Percentiles rank a stretch among this genome's conserved stretches.
These are phyloP conservation scores for Sinopyrophorus schimmeli DNA, from an alignment of 2,888 invertebrate genomes.

Conservation along the genomic window DNA sequence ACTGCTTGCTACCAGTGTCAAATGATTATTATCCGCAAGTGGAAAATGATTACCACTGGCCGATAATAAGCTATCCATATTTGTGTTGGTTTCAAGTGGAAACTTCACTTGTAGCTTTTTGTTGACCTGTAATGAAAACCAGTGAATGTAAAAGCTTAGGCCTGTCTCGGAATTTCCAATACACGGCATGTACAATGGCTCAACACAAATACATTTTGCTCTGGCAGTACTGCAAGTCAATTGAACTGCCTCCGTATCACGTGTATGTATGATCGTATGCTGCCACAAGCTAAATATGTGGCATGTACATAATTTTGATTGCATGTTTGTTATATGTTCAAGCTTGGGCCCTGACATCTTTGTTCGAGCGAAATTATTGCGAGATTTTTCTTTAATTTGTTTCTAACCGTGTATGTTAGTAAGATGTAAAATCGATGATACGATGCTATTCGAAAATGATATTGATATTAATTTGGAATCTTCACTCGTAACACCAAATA, in stretches of 20 bases:
- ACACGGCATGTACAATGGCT: conserved; percentile 55
- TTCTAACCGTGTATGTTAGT: too few relatives aligned
- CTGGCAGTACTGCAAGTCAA: conserved; percentile 48
- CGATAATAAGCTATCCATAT: conserved; percentile 34
- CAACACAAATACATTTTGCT: conserved; percentile 55
- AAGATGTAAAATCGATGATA: too few relatives aligned
- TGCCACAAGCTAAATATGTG: conserved; percentile 44
- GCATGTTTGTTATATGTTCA: conserved; percentile 41
- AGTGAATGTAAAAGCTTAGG: conserved; percentile 51
- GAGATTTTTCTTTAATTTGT: too few relatives aligned
- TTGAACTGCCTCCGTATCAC: conserved; percentile 49
- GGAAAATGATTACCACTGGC: conserved; percentile 31
- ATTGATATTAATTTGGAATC: too few relatives aligned
- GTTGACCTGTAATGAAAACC: conserved; percentile 49
- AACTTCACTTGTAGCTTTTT: conserved; percentile 38
- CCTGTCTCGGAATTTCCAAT: conserved; percentile 50
- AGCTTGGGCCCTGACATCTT: conserved; percentile 34
- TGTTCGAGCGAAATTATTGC: conserved; percentile 8
- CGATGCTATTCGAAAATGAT: too few relatives aligned
- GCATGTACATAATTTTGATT: conserved; percentile 33
- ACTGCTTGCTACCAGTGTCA: conserved; percentile 50
- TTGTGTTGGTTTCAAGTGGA: conserved; percentile 35
- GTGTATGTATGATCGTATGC: conserved; percentile 50
- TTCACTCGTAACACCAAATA: too few relatives aligned
- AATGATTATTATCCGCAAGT: conserved; percentile 33